These are phyloP conservation scores for Agrochola lychnidis DNA, from an alignment of 2,888 invertebrate genomes.

Conservation along the genomic window DNA sequence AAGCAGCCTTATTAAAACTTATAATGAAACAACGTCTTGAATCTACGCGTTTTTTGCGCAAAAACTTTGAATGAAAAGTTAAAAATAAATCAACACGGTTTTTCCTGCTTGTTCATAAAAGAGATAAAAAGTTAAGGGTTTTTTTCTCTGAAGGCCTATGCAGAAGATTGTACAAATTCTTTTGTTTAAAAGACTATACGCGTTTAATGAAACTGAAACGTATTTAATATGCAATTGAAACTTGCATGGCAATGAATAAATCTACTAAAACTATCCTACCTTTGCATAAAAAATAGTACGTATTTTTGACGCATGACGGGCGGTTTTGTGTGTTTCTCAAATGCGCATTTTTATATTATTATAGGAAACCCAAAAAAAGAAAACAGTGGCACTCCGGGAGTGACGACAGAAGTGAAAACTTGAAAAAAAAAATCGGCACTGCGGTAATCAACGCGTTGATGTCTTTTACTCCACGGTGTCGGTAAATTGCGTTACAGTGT, in stretches of 20 bases:
- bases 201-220: background rate
- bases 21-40: conserved; percentile 71
- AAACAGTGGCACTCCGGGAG: too few species aligned
- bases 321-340: background rate
- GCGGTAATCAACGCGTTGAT: too few species aligned
- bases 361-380: background rate
- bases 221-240: background rate
- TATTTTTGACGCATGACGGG: background rate
- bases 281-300: background rate
- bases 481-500: too few species aligned
- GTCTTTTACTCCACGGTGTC: too few species aligned
- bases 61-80: conserved; percentile 54
- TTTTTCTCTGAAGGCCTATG: background rate
- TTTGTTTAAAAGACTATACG: background rate
- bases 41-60: conserved; percentile 43
- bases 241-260: background rate
- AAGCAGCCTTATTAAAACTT: conserved; percentile 76
- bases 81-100: conserved; percentile 55
- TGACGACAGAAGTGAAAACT: too few species aligned
- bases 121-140: conserved; percentile 12
- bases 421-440: too few species aligned
- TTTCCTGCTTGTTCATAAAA: conserved; percentile 25
- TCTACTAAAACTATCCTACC: background rate
- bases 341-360: background rate
- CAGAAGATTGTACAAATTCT: background rate